Base-by-base conservation (phyloP, 2,888 invertebrate genomes). In the Netelia fuscicornis region DNA sequence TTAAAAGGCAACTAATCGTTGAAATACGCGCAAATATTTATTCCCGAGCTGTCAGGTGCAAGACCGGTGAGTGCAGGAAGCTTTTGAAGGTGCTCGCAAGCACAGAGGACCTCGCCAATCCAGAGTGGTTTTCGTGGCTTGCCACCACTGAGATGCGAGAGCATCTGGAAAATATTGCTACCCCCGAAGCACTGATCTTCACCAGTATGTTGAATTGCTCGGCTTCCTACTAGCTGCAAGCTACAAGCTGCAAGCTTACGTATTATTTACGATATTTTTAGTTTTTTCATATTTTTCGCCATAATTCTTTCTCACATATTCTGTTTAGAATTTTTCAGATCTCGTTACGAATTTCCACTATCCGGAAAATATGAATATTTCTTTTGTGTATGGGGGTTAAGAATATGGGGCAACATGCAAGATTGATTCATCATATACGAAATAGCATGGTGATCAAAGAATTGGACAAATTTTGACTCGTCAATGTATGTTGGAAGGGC, bases 1-100 rank as follows among this genome's bases (percentile, higher is more conserved):
- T 88, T 89, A 86, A 88, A 88, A 87, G 86, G 86, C 77, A 88
- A 89, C 89, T 91, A 91, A 91, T 91, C 91, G 88, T 88, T 91
- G 88, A 90, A 90, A 91, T 91, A 90, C 89, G 90, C 70, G 89
- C 91, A 91, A 91, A 91, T 91, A 91, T 91, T 91, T 91, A 91
- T 91, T 88, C 88, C 87, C 84, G 83, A 88, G 81, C 91, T 91
- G 91, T 91, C 91, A 91, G 74, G 81, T 78, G 88, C 91, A 90
- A 87, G 84, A 86, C 65, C 87, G 87, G 86, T 86, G 86, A 80
- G 85, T 85, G 79, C 78, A 64, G 42, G 44, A 72, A 70, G 83
- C 84, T 83, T 89, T 87, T 70, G 54, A 52, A 37, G 60, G 48
- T 44, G 52, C 68, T 70, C 68, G 13, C 60, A 23, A 64, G 56